Base-by-base conservation (phyloP, 2,888 invertebrate genomes). In the Conistra vaccinii region DNA sequence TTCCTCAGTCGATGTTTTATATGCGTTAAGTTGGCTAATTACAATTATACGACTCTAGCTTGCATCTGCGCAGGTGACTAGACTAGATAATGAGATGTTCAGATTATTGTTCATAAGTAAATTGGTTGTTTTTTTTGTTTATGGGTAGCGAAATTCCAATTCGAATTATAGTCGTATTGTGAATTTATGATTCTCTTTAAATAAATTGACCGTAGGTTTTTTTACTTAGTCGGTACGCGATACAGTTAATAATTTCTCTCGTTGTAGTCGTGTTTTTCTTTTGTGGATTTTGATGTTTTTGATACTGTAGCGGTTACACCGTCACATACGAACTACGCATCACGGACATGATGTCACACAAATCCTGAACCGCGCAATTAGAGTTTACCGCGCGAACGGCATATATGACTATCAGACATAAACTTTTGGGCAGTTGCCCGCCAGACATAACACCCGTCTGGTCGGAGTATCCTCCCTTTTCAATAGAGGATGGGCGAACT, bases 1-100 rank as follows among this genome's bases (percentile, higher is more conserved):
- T 77, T 80, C 17, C 61, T 63, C 61, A 67, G 77, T 76, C 55
- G 10, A 80, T 75, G 55, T 61, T 53, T 51, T 29, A 32, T 29
- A 71, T 62, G 83, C 74, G 87, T 83, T 85, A 86, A 85, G 83
- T 81, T 77, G 74, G 53, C 85, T 89, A 88, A 89, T 89, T 88
- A 88, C 85, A 72, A 85, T 85, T 86, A 89, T 88, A 85, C 42
- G 73, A 60, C 63, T 26, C 17, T 39, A 66, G 65, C 20, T 29
- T 65, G 57, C 63, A 60, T 42, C n/a, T 29, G 60, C 83, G 66
- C 66, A 62, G 26, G 2, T 53, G 45, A 20, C 55, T 29, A 57
- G 39, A 39, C 58, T 72, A 57, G 26, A 60, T 75, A 69, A 76
- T 75, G 58, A 81, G 70, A 77, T 67, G 42, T 71, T 39, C 26